Conservation (phyloP, 2,113 vertebrate genomes). For the Clarias macrocephalus region DNA sequence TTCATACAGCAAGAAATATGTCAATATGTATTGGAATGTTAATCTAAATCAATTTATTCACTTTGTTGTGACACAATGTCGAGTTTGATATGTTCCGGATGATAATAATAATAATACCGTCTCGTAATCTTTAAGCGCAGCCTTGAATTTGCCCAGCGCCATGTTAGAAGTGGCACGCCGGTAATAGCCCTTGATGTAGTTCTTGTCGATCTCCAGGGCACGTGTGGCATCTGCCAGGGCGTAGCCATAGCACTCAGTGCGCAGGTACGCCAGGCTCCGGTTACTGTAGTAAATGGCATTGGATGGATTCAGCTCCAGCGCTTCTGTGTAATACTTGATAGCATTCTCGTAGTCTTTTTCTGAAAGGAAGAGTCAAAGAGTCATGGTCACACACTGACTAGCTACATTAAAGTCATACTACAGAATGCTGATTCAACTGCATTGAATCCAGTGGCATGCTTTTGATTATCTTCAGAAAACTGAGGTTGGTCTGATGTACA, state of each 20-base stretch:
- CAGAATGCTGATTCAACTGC: background rate
- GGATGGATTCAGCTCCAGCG: conserved; percentile 83
- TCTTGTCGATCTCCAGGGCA: conserved; percentile 87
- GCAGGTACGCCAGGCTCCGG: conserved; percentile 92
- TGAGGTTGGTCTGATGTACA: background rate
- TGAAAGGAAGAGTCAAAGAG: conserved; percentile 54
- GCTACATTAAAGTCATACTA: background rate
- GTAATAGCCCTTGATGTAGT: conserved; percentile 95
- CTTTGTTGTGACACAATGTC: background rate
- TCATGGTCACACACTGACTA: background rate
- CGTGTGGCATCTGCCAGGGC: conserved; percentile 88
- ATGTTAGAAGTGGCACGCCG: conserved; percentile 92
- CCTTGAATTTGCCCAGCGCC: conserved; percentile 94
- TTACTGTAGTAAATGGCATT: conserved; percentile 92
- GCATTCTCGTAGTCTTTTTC: conserved; percentile 94
- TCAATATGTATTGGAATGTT: background rate
- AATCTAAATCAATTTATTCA: background rate
- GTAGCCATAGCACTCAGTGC: conserved; percentile 93
- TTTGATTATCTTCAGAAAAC: background rate
- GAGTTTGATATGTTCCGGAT: too few relatives aligned
- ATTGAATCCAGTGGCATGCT: background rate
- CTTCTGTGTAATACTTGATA: conserved; percentile 88
- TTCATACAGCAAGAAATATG: background rate
- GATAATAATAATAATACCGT: conserved; percentile 74
- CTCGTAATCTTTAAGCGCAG: conserved; percentile 91